A percentile compares a stretch with the other conserved stretches of the same genome.
These are phyloP conservation scores for Cephus pulcher DNA, from an alignment of 2,888 invertebrate genomes.

Conservation along the genomic window DNA sequence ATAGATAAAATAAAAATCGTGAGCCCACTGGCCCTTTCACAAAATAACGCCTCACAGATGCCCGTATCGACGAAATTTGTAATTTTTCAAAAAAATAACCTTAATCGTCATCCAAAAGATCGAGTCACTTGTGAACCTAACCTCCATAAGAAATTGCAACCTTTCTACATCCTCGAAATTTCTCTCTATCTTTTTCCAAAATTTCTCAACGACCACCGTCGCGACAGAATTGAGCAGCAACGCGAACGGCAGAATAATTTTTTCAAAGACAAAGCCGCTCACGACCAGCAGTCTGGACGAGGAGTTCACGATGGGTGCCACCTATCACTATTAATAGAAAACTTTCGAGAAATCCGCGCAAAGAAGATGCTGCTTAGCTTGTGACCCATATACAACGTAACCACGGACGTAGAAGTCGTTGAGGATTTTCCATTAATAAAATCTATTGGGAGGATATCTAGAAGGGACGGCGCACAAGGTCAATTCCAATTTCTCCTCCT, in stretches of 20 bases:
- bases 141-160: not conserved
- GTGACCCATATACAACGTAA: not conserved
- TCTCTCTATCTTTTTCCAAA: not conserved
- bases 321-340: not conserved
- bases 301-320: not conserved
- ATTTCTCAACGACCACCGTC: not conserved
- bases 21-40: too few species aligned
- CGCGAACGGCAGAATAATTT: not conserved
- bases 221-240: too few species aligned
- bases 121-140: not conserved
- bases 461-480: not conserved
- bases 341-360: not conserved
- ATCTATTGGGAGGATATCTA: not conserved
- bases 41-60: too few species aligned
- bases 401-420: not conserved
- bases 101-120: not conserved
- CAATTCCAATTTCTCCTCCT: not conserved
- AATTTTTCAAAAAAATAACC: too few species aligned
- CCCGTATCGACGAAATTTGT: too few species aligned
- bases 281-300: not conserved
- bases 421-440: not conserved
- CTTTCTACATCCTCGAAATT: not conserved
- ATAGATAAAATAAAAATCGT: not conserved
- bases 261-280: not conserved
- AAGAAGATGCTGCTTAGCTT: not conserved